Percentiles rank a stretch among this genome's conserved stretches.
Evolutionary conservation across 1,140 invertebrate genomes (phyloP).

Genomic region (Brachionus calyciflorus): DNA sequence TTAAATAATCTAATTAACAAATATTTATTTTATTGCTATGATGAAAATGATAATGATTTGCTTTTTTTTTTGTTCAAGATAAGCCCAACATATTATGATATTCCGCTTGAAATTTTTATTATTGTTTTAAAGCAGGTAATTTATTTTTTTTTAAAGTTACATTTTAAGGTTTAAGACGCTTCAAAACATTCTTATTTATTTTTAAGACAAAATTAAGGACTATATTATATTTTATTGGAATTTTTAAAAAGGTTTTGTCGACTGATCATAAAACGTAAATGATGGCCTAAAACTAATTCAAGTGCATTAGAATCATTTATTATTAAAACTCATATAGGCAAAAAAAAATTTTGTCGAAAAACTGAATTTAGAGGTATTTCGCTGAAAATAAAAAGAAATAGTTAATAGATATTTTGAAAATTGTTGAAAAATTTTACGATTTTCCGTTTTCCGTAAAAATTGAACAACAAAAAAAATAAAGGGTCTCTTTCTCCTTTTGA

Average conservation of each 20-base stretch:
- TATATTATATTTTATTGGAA: too few species aligned
- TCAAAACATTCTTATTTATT: too few species aligned
- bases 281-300: not conserved
- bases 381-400: too few species aligned
- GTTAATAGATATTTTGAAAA: too few species aligned
- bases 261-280: not conserved
- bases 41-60: slow-evolving; percentile 35
- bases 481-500: not conserved
- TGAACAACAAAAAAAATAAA: not conserved
- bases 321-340: slow-evolving; percentile 33
- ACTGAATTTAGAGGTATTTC: not conserved
- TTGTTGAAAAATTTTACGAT: not conserved
- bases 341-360: slow-evolving; percentile 14
- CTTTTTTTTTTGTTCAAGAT: slow-evolving; percentile 3
- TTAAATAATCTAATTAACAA: slow-evolving; percentile 45
- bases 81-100: too few species aligned
- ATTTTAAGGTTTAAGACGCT: too few species aligned
- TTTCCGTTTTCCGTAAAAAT: slow-evolving; percentile 7
- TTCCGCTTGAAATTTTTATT: too few species aligned
- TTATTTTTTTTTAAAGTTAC: too few species aligned
- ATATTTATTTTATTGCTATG: slow-evolving; percentile 45
- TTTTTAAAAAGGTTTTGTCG: too few species aligned
- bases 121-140: too few species aligned
- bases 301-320: slow-evolving; percentile 3
- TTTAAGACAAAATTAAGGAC: too few species aligned